Base-by-base conservation (phyloP, 2,888 invertebrate genomes). In the Gibbula magus region DNA sequence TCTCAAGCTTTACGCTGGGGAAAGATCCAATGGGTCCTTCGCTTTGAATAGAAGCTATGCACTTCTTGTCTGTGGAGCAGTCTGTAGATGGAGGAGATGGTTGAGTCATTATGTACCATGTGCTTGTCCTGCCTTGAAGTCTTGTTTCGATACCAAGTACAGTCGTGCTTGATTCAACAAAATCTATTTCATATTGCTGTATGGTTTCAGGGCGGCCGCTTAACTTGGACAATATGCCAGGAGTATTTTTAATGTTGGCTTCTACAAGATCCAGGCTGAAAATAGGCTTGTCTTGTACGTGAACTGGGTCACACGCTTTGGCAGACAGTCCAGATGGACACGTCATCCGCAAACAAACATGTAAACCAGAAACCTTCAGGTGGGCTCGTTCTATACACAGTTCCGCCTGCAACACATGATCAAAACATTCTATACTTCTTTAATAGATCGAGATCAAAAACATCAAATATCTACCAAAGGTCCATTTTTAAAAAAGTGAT, bases 61-160 rank as follows among this genome's bases (percentile, higher is more conserved):
- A 79, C 7, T 25, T 75, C 45, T 56, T 29, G 25, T 79, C 79
- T 66, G 10, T 18, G 16, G 39, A 56, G 66, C 79, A 79, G 8
- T 74, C 51, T 29, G 25, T 45, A 2, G 18, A 51, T 10, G 79
- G 79, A 54, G 66, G n/a, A 53, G 13, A 10, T 5, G 10, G 20
- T 32, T 75, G 51, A 16, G 53, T 75, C 75, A 75, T 79, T 2
- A 79, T 51, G 32, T 74, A 79, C 79, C 79, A 79, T 5, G 61
- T 75, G n/a, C 56, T 25, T 7, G 56, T 45, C 10, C 79, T 61
- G 18, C 61, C 75, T 20, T 56, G 25, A 8, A 51, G 20, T 4
- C 45, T 51, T 7, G 54, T n/a, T 7, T 66, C 56, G 5, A 56
- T 22, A n/a, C 56, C 79, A 8, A 29, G 66, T n/a, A 79, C 13